Evolutionary conservation across 2,888 invertebrate species (phyloP), one percentile per base, ranked within the genome.

Genomic region (Tuberolachnus salignus): DNA sequence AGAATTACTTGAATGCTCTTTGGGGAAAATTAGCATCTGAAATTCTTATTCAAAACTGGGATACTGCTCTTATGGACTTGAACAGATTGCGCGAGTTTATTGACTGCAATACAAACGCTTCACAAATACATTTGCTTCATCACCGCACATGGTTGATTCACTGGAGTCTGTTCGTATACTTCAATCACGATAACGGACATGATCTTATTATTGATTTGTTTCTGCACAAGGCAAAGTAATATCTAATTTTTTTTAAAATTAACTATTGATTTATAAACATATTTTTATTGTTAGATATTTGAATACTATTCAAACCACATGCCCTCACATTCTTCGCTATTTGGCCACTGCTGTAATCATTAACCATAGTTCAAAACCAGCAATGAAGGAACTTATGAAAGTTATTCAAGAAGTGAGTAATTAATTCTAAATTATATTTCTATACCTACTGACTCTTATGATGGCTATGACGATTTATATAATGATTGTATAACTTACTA

Each of bases 101-200:
- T 83, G 99, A 99, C 85, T 92, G 92, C 84, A 94, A 94, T 84
- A 91, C 93, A 26, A 92, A 92, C 83, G 92, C 89, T 46, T 89
- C 90, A 73, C 91, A 91, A 34, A 85, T 98, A 84, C 95, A 98
- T 86, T 91, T 94, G 44, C 88, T 99, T 78, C 98, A 98, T 85
- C 98, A 99, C 86, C 90, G 99, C 81, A 98, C 98, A 0, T 99
- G 99, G 99, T 89, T 99, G 14, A 95, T 99, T 82, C 99, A 99
- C 87, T 99, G 99, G 99, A 95, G 97, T 82, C 90, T 99, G 46
- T 96, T 98, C 87, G 97, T 99, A 0, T 99, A 98, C 88, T 99
- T 98, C 88, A 99, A 99, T 87, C 98, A 98, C 85, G 92, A 94
- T 0, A 97, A 98, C 87, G 97, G 97, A 21, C 90, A 97, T 63